These are phyloP conservation scores for Numenius arquata DNA, from an alignment of 2,113 vertebrate genomes.

Conservation along the genomic window DNA sequence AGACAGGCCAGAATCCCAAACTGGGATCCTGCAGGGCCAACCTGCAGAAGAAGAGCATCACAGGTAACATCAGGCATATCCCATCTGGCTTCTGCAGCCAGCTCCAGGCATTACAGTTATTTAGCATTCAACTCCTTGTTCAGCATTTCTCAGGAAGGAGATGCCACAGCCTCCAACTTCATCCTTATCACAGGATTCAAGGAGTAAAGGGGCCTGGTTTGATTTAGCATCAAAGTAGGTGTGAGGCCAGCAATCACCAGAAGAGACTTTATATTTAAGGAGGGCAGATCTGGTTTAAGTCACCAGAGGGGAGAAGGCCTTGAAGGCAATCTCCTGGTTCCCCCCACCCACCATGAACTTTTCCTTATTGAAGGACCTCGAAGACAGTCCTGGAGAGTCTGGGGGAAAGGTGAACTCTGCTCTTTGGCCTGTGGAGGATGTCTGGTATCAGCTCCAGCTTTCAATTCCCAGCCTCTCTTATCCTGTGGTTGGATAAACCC, in stretches of 20 bases:
- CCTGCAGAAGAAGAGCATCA: slow-evolving; percentile 74
- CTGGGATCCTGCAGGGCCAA: slow-evolving; percentile 96
- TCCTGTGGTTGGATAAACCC: fast-evolving
- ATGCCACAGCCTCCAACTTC: neutral
- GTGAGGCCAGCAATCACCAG: neutral
- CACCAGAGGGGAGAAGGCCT: neutral
- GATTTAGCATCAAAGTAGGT: neutral
- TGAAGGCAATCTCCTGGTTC: neutral
- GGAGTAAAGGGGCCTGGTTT: neutral
- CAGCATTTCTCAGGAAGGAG: neutral
- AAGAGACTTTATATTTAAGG: neutral
- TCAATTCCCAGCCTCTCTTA: neutral
- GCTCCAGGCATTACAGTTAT: neutral
- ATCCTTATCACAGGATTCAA: neutral
- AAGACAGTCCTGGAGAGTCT: neutral
- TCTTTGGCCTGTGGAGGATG: neutral
- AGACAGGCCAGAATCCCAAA: slow-evolving; percentile 98
- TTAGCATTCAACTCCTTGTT: neutral
- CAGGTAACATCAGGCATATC: neutral
- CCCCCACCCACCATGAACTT: neutral
- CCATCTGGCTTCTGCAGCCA: neutral
- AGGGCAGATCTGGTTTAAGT: neutral
- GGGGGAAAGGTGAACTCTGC: neutral
- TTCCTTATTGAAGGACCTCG: neutral
- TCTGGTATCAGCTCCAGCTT: neutral